Percentiles rank a stretch among this genome's conserved stretches.
These are phyloP conservation scores for Octopus sinensis DNA, from an alignment of 1,140 invertebrate species.

Conservation along the genomic window DNA sequence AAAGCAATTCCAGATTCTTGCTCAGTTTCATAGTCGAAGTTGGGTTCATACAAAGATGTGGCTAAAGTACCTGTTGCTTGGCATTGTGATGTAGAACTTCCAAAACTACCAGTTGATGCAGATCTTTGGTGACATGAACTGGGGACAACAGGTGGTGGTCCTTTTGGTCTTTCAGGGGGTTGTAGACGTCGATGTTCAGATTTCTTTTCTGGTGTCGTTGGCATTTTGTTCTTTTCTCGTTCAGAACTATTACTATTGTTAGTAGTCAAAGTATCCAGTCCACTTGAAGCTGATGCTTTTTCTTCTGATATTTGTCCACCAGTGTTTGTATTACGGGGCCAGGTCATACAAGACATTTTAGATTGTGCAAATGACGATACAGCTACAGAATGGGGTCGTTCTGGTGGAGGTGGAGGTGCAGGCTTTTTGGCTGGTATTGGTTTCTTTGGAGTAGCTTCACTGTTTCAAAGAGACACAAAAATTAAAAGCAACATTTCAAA, in stretches of 20 bases:
- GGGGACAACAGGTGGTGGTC: not conserved
- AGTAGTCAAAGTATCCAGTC: not conserved
- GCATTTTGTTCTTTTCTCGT: not conserved
- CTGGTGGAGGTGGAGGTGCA: conserved; percentile 1
- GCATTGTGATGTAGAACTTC: not conserved
- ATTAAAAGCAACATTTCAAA: too few species aligned
- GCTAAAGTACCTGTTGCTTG: conserved; percentile 6
- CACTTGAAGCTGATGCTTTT: not conserved
- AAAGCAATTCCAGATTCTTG: not conserved
- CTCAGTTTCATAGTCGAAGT: not conserved
- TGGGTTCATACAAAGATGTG: not conserved
- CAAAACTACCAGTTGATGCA: not conserved
- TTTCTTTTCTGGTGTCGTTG: not conserved
- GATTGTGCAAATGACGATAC: not conserved
- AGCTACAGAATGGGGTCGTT: conserved; percentile 9
- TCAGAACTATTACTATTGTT: not conserved
- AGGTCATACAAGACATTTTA: conserved; percentile 1
- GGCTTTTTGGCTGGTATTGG: not conserved
- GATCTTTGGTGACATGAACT: conserved; percentile 6
- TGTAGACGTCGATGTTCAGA: not conserved
- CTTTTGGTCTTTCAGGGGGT: conserved; percentile 8
- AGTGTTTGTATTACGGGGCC: not conserved
- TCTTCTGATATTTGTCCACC: not conserved
- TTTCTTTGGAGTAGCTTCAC: conserved; percentile 8
- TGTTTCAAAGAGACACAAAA: too few species aligned